Percentiles rank a stretch among this genome's conserved stretches.
These are phyloP conservation scores for Drosophila sordidula DNA, from an alignment of 2,888 invertebrate genomes.

Conservation along the genomic window DNA sequence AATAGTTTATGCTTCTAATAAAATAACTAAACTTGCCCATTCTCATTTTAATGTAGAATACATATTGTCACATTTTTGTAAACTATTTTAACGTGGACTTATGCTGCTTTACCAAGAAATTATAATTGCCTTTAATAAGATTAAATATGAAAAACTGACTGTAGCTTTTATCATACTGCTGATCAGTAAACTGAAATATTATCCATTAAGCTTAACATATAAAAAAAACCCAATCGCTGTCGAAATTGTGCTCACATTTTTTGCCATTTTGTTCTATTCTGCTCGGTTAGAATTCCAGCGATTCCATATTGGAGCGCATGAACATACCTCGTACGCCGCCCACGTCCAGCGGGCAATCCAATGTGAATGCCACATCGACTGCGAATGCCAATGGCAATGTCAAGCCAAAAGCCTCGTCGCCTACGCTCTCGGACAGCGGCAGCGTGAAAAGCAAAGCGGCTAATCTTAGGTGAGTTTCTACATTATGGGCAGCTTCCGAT, in stretches of 20 bases:
- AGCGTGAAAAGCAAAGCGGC: slow-evolving; percentile 84
- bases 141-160: no score
- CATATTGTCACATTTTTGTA: no score
- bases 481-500: background rate
- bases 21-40: no score
- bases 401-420: slow-evolving; percentile 78
- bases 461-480: slow-evolving; percentile 82
- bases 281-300: slow-evolving; percentile 86
- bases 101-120: no score
- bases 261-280: slow-evolving; percentile 7
- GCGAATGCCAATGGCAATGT: slow-evolving; percentile 29
- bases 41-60: no score
- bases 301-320: slow-evolving; percentile 86
- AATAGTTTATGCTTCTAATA: no score
- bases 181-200: background rate
- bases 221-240: background rate
- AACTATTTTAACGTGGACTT: no score
- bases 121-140: no score
- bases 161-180: no score
- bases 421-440: slow-evolving; percentile 82
- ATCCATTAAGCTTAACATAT: background rate
- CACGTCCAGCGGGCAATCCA: slow-evolving; percentile 17
- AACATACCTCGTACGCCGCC: slow-evolving; percentile 71
- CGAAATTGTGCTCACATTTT: slow-evolving; percentile 17
- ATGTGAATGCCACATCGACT: slow-evolving; percentile 17